phyloP scores from a whole-genome alignment of 2,113 vertebrate species.

The Myrmophylax atrothorax region DNA sequence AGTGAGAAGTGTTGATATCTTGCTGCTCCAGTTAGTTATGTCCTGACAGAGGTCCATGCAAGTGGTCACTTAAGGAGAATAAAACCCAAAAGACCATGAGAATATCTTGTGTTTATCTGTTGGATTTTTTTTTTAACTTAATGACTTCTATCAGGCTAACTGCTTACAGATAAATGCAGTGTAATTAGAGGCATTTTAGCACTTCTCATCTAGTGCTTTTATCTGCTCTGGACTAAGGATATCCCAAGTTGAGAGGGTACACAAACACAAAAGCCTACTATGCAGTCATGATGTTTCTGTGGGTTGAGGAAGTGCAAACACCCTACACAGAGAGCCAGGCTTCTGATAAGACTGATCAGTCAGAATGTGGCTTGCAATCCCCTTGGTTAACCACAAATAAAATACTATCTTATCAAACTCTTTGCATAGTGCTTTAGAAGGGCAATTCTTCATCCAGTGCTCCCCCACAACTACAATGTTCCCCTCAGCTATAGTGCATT shows the following conservation, averaged over 20 bases:
- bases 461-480: not conserved
- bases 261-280: not conserved
- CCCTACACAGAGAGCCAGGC: not conserved
- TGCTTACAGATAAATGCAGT: not conserved
- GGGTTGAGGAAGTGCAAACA: not conserved
- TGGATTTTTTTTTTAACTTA: not conserved
- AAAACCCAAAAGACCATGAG: fast-evolving
- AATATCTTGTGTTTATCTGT: not conserved
- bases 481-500: not conserved
- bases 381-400: not conserved
- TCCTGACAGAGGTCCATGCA: not conserved
- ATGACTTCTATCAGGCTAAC: not conserved
- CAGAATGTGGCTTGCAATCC: not conserved
- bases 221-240: not conserved
- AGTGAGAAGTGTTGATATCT: not conserved
- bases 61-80: not conserved
- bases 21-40: not conserved
- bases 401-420: not conserved
- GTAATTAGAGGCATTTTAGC: not conserved
- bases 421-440: not conserved
- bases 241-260: not conserved
- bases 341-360: not conserved
- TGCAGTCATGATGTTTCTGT: not conserved
- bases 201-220: not conserved
- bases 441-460: not conserved